Base-by-base conservation (phyloP, 2,888 invertebrate genomes). In the Junonia oenone region DNA sequence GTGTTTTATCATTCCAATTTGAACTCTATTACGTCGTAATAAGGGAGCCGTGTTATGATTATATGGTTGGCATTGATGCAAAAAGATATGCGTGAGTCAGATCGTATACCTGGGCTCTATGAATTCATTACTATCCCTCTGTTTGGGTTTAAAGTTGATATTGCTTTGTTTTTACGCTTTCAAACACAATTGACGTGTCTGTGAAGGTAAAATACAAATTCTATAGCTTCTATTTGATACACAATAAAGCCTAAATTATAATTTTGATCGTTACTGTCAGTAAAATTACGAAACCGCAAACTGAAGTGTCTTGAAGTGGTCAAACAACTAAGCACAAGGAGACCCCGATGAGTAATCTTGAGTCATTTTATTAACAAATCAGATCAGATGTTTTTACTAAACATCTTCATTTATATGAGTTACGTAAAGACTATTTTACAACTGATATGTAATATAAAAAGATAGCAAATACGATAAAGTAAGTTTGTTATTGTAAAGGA, bases 51-150 rank as follows among this genome's bases (percentile, higher is more conserved):
- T 31, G 27, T 55, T 45, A 33, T 3, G 22, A 29, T 31, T 29
- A 43, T 38, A 38, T 17, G 13, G 60, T 67, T 78, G 76, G 76
- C 76, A 77, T 71, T 74, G 77, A 72, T 75, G 76, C 74, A 72
- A 74, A 72, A 70, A 70, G 71, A 71, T 69, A 72, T 69, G 68
- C 78, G 75, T 84, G 84, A 83, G 73, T 84, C 84, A 83, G 38
- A 19, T 40, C 15, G 31, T 45, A 43, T 55, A 58, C 55, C 55
- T 52, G 58, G 55, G 31, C 47, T 31, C 48, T 51, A 46, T 29
- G 45, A 58, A 58, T 55, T 49, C 33, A 49, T 56, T 58, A 57
- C 43, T 51, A 43, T 45, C 27, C 47, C 48, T 40, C 2, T 19
- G 38, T 38, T 52, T 37, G 52, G 33, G 26, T 13, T 14, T 43